A percentile compares a stretch with the other conserved stretches of the same genome.
Conservation (phyloP, 2,888 invertebrate species). For the Charanyca ferruginea region DNA sequence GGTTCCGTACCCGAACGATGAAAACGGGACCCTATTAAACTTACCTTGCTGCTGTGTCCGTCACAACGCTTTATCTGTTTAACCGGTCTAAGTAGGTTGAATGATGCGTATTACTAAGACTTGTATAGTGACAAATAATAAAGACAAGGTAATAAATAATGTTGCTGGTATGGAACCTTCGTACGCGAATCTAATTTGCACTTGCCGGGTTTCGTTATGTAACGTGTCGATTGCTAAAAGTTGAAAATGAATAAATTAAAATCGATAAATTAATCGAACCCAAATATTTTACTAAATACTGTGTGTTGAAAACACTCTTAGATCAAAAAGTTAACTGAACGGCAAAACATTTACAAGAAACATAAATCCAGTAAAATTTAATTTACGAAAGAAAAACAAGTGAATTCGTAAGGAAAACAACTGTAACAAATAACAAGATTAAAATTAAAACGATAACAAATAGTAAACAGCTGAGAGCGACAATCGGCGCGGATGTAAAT, state of each 20-base stretch:
- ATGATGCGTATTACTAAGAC: background rate
- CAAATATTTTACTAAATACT: too few species aligned
- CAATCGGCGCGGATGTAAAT: constrained; percentile 50
- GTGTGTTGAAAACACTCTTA: background rate
- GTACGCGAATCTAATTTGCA: background rate
- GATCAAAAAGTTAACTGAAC: background rate
- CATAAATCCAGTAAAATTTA: constrained; percentile 8
- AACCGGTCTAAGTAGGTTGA: background rate
- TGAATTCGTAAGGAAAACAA: constrained; percentile 30
- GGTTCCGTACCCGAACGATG: background rate
- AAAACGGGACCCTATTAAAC: background rate
- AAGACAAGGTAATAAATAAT: background rate
- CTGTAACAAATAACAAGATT: constrained; percentile 51
- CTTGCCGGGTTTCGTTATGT: background rate
- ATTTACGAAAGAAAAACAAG: constrained; percentile 26
- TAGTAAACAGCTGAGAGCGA: constrained; percentile 44
- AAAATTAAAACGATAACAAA: constrained; percentile 47
- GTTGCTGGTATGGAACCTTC: background rate
- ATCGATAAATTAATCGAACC: too few species aligned
- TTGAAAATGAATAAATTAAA: background rate
- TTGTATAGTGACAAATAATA: background rate
- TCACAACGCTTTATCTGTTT: background rate
- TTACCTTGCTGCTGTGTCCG: background rate
- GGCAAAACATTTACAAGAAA: constrained; percentile 1
- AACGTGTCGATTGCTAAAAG: background rate